These are phyloP conservation scores for Sebastes iracundus DNA, from an alignment of 2,797 vertebrate species.

Conservation along the genomic window DNA sequence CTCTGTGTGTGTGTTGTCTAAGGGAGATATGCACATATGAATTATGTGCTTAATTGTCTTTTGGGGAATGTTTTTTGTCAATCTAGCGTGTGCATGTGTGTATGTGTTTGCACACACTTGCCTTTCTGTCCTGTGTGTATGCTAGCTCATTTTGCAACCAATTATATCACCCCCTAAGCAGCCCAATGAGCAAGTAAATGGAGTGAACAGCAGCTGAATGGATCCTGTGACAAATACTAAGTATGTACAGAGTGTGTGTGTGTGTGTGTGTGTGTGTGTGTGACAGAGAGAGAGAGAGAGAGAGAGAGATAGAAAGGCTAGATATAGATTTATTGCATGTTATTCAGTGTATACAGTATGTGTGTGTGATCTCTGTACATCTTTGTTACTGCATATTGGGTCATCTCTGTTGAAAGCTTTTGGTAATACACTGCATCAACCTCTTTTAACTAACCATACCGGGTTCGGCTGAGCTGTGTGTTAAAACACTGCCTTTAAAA, in stretches of 20 bases:
- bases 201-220: conserved; percentile 62
- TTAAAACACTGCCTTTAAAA: too few relatives aligned
- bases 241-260: background rate
- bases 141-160: conserved; percentile 60
- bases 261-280: background rate
- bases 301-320: background rate
- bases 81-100: conserved; percentile 14
- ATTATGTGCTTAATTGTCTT: conserved; percentile 42
- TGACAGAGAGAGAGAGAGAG: background rate
- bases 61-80: conserved; percentile 21
- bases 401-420: background rate
- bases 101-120: background rate
- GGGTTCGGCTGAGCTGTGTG: too few relatives aligned
- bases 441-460: too few relatives aligned
- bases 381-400: background rate
- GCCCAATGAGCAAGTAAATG: conserved; percentile 71
- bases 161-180: conserved; percentile 61
- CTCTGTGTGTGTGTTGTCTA: background rate
- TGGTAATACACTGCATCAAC: background rate
- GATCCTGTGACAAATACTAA: conserved; percentile 55
- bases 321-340: background rate
- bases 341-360: background rate
- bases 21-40: conserved; percentile 11
- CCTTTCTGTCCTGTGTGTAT: conserved; percentile 38
- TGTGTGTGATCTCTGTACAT: background rate